Evolutionary conservation across 1,140 invertebrate genomes (phyloP).

Genomic region (Procambarus virginalis): DNA sequence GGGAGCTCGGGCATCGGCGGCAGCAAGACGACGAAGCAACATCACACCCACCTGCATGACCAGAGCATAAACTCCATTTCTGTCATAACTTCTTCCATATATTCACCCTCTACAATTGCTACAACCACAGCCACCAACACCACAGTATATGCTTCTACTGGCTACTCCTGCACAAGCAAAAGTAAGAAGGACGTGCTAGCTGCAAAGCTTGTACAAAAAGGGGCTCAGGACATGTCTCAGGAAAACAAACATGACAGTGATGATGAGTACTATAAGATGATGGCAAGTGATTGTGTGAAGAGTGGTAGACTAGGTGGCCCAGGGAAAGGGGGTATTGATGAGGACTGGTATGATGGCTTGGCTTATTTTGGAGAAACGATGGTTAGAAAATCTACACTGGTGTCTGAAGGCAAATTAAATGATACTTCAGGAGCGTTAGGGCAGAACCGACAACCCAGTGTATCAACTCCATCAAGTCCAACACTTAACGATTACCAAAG

Average conservation of each 20-base stretch:
- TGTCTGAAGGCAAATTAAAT: neutral
- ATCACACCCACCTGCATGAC: neutral
- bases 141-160: conserved; percentile 28
- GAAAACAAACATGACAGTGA: conserved; percentile 6
- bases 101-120: conserved; percentile 5
- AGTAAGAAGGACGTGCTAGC: conserved; percentile 52
- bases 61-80: conserved; percentile 19
- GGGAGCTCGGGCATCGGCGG: neutral
- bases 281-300: conserved; percentile 7
- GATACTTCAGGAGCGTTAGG: conserved; percentile 16
- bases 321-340: conserved; percentile 14
- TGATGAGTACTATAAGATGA: neutral
- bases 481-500: conserved; percentile 48
- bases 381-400: conserved; percentile 45
- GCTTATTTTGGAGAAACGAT: conserved; percentile 50
- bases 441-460: conserved; percentile 15
- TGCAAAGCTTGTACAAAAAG: conserved; percentile 30
- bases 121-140: conserved; percentile 4
- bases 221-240: conserved; percentile 49
- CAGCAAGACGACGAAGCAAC: conserved; percentile 4
- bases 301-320: neutral
- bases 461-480: conserved; percentile 51
- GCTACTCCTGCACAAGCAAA: conserved; percentile 29
- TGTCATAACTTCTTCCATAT: conserved; percentile 23
- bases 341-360: conserved; percentile 14